phyloP scores from a whole-genome alignment of 2,888 invertebrate genomes.

The Gibbula magus region DNA sequence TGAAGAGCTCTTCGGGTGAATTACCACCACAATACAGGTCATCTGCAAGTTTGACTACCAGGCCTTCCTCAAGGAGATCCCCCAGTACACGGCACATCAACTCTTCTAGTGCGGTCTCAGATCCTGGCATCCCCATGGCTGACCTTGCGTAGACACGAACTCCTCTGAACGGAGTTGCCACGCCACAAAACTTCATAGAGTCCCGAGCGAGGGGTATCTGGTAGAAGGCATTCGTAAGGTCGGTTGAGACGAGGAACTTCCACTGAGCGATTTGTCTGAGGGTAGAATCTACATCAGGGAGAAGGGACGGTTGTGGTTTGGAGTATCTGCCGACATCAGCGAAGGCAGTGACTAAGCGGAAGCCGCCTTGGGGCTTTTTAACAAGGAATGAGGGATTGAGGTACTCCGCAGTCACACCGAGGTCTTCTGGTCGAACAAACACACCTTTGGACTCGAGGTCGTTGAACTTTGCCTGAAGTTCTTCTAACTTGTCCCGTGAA shows the following conservation, averaged over 20 bases:
- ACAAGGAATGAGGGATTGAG: constrained; percentile 55
- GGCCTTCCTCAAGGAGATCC: no score
- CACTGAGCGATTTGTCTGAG: constrained; percentile 38
- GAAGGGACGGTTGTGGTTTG: constrained; percentile 38
- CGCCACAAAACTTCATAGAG: constrained; percentile 53
- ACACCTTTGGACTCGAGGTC: constrained; percentile 28
- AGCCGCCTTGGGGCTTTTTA: constrained; percentile 42
- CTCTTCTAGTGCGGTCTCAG: constrained; percentile 50
- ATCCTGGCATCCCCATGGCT: constrained; percentile 59
- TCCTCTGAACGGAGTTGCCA: constrained; percentile 50
- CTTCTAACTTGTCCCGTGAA: no score
- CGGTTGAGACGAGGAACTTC: constrained; percentile 46
- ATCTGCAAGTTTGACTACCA: constrained; percentile 43
- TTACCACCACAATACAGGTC: constrained; percentile 36
- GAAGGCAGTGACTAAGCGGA: constrained; percentile 44
- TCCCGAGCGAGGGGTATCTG: no score
- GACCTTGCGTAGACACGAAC: constrained; percentile 48
- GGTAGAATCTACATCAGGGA: constrained; percentile 38
- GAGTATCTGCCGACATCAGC: constrained; percentile 32
- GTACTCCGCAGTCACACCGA: constrained; percentile 45
- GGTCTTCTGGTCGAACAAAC: constrained; percentile 41
- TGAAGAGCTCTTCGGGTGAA: constrained; percentile 5
- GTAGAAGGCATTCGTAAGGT: constrained; percentile 47
- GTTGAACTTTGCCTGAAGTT: no score
- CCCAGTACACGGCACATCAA: constrained; percentile 43